Base-by-base conservation (phyloP, 1,140 invertebrate genomes). In the Cecropterus lyciades region DNA sequence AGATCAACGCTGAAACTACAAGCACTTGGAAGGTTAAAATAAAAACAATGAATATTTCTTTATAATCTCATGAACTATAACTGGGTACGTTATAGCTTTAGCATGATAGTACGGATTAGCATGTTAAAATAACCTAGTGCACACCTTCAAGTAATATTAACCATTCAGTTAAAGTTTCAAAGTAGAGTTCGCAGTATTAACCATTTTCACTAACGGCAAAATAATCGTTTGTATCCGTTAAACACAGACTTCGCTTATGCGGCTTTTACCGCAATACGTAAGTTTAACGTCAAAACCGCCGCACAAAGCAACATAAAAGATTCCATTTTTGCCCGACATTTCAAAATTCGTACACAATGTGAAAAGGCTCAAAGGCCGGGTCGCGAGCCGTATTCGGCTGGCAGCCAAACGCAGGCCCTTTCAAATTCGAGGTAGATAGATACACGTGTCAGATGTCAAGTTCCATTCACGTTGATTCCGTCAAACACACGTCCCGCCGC, bases 371-470 rank as follows among this genome's bases (percentile, higher is more conserved):
- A 67, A 67, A 63, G 51, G 66, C 59, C 65, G 65, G 62, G 60
- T 62, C 45, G 57, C 57, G 65, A 69, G 62, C 52, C 67, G 52
- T 57, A 65, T 57, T 46, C 45, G 53, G 45, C 52, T 62, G 49
- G 43, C 40, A 70, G 53, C 46, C 51, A 48, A 40, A 63, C 55
- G 57, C 13, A 62, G 62, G 69, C 68, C 73, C 76, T 85, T 82
- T 78, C 71, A 75, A 70, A 71, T 73, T 73, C 70, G 69, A 70
- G 66, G 52, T 59, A 73, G 79, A 79, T 77, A 80, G 77, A 75
- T 80, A 85, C 86, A 88, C 79, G 77, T 84, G 85, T 88, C 84
- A 84, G 67, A 83, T 73, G 85, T 88, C 88, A 87, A 79, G 85
- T 80, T 83, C 79, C 84, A 89, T 89, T 88, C 85, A 86, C 77